Conservation (phyloP, 2,113 vertebrate genomes). For the Python bivittatus region DNA sequence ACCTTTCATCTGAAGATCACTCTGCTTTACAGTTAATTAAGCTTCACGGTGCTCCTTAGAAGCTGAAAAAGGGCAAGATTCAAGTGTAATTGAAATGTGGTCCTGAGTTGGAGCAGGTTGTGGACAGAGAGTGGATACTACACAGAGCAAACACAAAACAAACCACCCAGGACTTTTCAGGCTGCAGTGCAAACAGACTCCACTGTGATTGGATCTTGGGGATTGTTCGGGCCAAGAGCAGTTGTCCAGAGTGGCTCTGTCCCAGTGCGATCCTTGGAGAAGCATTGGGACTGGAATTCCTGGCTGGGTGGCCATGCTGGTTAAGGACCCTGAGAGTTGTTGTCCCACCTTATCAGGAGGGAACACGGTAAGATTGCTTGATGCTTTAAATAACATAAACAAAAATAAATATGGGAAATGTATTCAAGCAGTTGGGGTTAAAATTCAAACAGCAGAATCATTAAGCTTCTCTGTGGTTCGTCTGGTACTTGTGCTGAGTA, state of each 20-base stretch:
- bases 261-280: neutral
- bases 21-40: neutral
- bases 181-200: fast-evolving
- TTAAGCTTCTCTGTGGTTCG: neutral
- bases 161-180: neutral
- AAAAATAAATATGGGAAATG: neutral
- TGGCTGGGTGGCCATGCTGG: neutral
- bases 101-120: neutral
- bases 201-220: neutral
- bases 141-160: neutral
- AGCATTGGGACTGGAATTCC: neutral
- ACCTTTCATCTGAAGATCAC: neutral
- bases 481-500: neutral
- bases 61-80: neutral
- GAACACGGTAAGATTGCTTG: neutral
- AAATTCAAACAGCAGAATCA: neutral
- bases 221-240: neutral
- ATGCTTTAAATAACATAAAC: neutral
- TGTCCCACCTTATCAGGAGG: neutral
- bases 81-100: fast-evolving
- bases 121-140: fast-evolving
- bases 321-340: neutral
- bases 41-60: neutral
- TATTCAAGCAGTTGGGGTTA: neutral
- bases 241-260: no score